Percentiles rank a stretch among this genome's conserved stretches.
Conservation (phyloP, 2,888 invertebrate species). For the Pristionchus exspectatus region DNA sequence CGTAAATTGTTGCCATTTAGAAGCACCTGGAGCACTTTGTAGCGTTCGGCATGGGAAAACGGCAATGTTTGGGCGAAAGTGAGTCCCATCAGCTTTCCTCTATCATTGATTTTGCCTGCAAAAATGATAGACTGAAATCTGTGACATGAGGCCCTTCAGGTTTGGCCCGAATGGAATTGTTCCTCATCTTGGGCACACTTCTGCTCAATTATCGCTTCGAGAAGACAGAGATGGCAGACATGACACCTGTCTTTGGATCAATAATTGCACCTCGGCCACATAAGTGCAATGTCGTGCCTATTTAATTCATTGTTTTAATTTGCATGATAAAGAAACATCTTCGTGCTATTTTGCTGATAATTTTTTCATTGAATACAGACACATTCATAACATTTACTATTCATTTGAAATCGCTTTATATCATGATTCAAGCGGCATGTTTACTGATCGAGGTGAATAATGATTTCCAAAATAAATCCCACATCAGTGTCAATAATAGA, state of each 20-base stretch:
- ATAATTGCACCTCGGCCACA: slow-evolving; percentile 56
- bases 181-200: slow-evolving; percentile 15
- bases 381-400: no score
- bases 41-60: neutral
- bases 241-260: slow-evolving; percentile 55
- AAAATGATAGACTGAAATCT: neutral
- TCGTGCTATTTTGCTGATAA: no score
- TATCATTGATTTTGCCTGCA: neutral
- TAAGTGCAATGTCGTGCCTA: slow-evolving; percentile 38
- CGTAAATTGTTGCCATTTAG: neutral
- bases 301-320: neutral
- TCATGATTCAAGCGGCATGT: no score
- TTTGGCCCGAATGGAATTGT: slow-evolving; percentile 29
- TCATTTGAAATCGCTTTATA: no score
- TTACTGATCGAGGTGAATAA: no score
- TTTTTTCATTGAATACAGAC: no score
- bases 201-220: slow-evolving; percentile 24
- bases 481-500: no score
- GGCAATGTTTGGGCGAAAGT: neutral
- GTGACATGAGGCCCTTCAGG: neutral
- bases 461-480: no score
- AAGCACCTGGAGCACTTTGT: neutral
- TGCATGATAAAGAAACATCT: no score
- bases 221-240: slow-evolving; percentile 33
- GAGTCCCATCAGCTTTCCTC: no score